Evolutionary conservation across 2,888 invertebrate genomes (phyloP).

Genomic region (Caenorhabditis becei): DNA sequence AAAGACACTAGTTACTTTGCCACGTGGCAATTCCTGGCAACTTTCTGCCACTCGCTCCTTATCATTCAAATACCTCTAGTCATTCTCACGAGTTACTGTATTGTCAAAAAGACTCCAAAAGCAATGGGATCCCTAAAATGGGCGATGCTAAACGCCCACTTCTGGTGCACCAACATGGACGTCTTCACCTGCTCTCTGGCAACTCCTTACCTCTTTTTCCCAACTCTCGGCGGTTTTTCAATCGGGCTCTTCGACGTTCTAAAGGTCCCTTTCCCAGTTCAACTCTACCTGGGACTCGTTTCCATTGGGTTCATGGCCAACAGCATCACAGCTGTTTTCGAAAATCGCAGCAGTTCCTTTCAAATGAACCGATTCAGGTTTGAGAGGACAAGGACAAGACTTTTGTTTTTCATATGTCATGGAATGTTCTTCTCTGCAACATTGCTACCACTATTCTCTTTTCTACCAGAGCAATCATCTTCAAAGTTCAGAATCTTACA

Average conservation of each 20-base stretch:
- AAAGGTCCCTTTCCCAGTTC: too few species aligned
- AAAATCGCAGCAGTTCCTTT: too few species aligned
- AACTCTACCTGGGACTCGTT: too few species aligned
- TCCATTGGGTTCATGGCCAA: too few species aligned
- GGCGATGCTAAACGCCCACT: conserved; percentile 34
- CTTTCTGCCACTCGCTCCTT: not conserved
- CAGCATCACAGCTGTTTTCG: too few species aligned
- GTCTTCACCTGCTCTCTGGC: conserved; percentile 2
- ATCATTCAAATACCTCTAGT: not conserved
- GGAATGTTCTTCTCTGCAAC: too few species aligned
- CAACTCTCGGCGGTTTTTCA: conserved; percentile 7
- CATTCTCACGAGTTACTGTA: conserved; percentile 1
- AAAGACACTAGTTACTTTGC: not conserved
- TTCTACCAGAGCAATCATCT: too few species aligned
- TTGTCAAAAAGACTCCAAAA: conserved; percentile 22
- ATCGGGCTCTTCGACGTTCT: conserved; percentile 7
- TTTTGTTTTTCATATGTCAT: too few species aligned
- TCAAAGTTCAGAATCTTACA: too few species aligned
- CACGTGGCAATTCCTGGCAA: not conserved
- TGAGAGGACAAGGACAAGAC: too few species aligned
- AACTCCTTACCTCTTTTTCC: conserved; percentile 22
- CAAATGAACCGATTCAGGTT: too few species aligned
- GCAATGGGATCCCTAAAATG: conserved; percentile 26
- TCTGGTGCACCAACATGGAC: conserved; percentile 25
- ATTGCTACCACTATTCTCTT: too few species aligned